Percentiles rank a stretch among this genome's conserved stretches.
Evolutionary conservation across 2,113 vertebrate species (phyloP).

Genomic region (Carassius carassius): DNA sequence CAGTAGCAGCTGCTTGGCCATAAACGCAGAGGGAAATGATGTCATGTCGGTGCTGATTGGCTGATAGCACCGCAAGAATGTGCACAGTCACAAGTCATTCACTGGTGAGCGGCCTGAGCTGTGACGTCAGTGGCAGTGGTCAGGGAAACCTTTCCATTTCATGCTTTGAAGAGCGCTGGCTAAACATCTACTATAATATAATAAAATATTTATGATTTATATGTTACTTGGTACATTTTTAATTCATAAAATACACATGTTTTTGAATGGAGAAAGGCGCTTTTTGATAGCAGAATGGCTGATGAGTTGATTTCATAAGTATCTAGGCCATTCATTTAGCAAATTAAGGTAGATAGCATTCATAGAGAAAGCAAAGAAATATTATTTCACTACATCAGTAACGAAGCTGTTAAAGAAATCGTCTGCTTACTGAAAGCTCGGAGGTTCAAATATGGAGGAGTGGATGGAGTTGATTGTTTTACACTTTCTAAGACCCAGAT

Average conservation of each 20-base stretch:
- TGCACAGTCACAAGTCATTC: slow-evolving; percentile 16
- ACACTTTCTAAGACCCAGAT: background rate
- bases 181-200: background rate
- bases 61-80: background rate
- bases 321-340: background rate
- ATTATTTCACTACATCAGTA: background rate
- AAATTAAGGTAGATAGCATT: background rate
- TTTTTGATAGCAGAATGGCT: background rate
- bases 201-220: background rate
- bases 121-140: background rate
- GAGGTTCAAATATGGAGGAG: background rate
- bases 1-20: background rate
- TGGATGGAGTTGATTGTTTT: background rate
- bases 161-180: background rate
- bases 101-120: background rate
- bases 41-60: slow-evolving; percentile 6
- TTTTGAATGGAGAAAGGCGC: background rate
- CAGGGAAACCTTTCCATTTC: background rate
- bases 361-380: background rate
- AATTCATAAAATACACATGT: background rate
- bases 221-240: background rate
- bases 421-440: background rate
- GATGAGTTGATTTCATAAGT: background rate
- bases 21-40: background rate
- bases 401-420: background rate